A percentile compares a stretch with the other conserved stretches of the same genome.
phyloP scores from a whole-genome alignment of 2,113 vertebrate genomes.

The Herpetotheres cachinnans region DNA sequence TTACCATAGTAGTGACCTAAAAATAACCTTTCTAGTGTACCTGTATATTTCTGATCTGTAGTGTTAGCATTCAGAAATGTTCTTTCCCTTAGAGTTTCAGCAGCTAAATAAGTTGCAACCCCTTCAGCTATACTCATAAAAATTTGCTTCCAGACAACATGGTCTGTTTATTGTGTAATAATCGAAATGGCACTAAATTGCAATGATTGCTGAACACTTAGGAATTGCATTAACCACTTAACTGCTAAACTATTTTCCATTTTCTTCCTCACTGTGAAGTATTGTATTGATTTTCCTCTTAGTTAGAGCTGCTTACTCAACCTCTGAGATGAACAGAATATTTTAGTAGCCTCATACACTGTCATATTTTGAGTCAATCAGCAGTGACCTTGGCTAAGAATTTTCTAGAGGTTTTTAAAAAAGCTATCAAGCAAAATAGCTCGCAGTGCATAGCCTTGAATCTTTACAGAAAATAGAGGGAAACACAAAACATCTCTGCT shows the following conservation, averaged over 20 bases:
- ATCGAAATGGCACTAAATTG: constrained; percentile 87
- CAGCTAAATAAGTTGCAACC: constrained; percentile 82
- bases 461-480: not conserved
- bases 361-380: constrained; percentile 46
- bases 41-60: constrained; percentile 72
- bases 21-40: constrained; percentile 77
- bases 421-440: not conserved
- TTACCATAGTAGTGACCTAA: constrained; percentile 74
- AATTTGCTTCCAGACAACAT: constrained; percentile 86
- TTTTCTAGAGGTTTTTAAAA: constrained; percentile 33
- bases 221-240: constrained; percentile 83
- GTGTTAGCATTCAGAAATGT: constrained; percentile 73
- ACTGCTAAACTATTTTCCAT: constrained; percentile 70
- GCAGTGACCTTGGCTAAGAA: constrained; percentile 49
- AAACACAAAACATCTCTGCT: not conserved
- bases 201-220: constrained; percentile 81
- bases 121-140: constrained; percentile 88
- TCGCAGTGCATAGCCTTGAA: not conserved
- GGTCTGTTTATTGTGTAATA: constrained; percentile 89
- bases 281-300: constrained; percentile 43
- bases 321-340: constrained; percentile 13
- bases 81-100: constrained; percentile 75
- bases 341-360: constrained; percentile 1
- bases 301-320: constrained; percentile 29
- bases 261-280: constrained; percentile 30